Base-by-base conservation (phyloP, 2,113 vertebrate species). In the Bufo bufo region DNA sequence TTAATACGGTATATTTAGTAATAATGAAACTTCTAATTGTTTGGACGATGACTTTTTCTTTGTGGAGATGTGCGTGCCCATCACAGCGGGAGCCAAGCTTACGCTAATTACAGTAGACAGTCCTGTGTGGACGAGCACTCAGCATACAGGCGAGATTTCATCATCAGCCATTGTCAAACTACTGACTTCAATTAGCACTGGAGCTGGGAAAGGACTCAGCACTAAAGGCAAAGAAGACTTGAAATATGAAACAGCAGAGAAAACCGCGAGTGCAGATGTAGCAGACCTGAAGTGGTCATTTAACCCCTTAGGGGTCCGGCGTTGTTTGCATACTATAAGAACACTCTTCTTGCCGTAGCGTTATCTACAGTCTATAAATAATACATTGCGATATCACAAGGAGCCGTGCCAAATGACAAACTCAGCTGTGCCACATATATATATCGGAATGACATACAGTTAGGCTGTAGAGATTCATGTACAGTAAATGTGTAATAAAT, bases 81-180 rank as follows among this genome's bases (percentile, higher is more conserved):
- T 45, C 54, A 45, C 78, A 19, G 78, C 17, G 78, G 79, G 58
- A 20, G n/a, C 58, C 52, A 82, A 58, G 9, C 58, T 63, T 82
- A 63, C 79, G 47, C 9, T 82, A 82, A 82, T 82, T 45, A 20
- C 33, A 65, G 17, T 20, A 82, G 80, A 82, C 80, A 82, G 59
- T 59, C 6, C 77, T 33, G 54, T 80, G 54, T 58, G 13, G 52
- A 80, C 5, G 50, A 54, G 52, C 20, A 61, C 56, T 81, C 10
- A 45, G 3, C 11, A 81, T 20, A 81, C 33, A 81, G 49, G 43
- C 80, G n/a, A n/a, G 17, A 65, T 65, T 82, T 82, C 59, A 61
- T 78, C 72, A 78, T 65, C 54, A 17, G 52, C 54, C 56, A 80
- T 80, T 59, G 77, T 23, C 78, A 81, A 81, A 59, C 54, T 58